These are phyloP conservation scores for Malthinus seriepunctatus DNA, from an alignment of 2,888 invertebrate genomes.

Conservation along the genomic window DNA sequence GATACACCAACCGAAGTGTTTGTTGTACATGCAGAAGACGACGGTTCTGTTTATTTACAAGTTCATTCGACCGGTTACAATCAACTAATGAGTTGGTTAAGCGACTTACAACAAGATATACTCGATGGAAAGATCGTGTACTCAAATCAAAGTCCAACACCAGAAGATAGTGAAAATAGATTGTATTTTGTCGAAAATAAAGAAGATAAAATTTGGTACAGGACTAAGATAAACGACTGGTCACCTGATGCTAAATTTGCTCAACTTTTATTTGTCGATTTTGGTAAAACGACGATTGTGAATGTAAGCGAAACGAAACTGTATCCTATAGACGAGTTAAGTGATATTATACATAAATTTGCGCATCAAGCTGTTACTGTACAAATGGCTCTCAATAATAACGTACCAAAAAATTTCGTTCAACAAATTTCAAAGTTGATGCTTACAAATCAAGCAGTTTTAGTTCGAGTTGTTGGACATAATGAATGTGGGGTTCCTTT, in stretches of 20 bases:
- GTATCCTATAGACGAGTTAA: conserved; percentile 56
- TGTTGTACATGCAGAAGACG: conserved; percentile 51
- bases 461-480: conserved; percentile 55
- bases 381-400: conserved; percentile 39
- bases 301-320: conserved; percentile 46
- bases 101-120: conserved; percentile 40
- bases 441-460: conserved; percentile 63
- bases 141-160: conserved; percentile 29
- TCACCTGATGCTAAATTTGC: conserved; percentile 51
- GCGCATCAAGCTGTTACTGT: conserved; percentile 54
- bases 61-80: conserved; percentile 47
- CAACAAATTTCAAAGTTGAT: conserved; percentile 51
- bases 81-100: conserved; percentile 43
- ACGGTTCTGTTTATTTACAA: conserved; percentile 55
- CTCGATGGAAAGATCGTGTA: conserved; percentile 27
- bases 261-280: conserved; percentile 60
- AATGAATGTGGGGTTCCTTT: too few species aligned
- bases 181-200: conserved; percentile 57
- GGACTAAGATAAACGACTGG: conserved; percentile 55
- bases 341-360: conserved; percentile 49
- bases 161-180: conserved; percentile 48
- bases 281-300: conserved; percentile 57
- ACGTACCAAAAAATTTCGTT: conserved; percentile 49
- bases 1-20: conserved; percentile 48
- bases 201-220: conserved; percentile 53